A percentile compares a stretch with the other conserved stretches of the same genome.
Evolutionary conservation across 2,113 vertebrate species (phyloP).

Genomic region (Raphicerus campestris): DNA sequence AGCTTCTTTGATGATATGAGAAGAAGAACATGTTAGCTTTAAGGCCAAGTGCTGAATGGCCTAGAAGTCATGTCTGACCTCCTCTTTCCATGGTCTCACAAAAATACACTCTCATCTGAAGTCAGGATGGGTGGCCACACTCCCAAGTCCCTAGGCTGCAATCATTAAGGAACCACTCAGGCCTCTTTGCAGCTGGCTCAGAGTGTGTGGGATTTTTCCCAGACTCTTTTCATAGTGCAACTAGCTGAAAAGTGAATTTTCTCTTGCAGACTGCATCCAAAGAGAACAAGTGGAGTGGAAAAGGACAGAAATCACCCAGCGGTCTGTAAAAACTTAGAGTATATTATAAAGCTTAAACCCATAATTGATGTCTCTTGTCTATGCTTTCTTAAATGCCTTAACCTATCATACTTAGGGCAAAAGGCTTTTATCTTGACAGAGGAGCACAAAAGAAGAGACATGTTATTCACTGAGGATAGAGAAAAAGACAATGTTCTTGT

Average conservation of each 20-base stretch:
- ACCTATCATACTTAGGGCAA: slow-evolving; percentile 38
- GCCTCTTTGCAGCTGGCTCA: not conserved
- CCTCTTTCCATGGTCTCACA: not conserved
- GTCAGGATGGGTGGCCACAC: not conserved
- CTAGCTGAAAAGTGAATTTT: slow-evolving; percentile 46
- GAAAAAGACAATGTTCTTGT: not conserved
- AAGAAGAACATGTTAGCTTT: not conserved
- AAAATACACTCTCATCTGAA: not conserved
- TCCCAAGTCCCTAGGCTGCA: accelerated
- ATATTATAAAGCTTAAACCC: slow-evolving; percentile 56
- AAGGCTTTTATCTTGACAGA: slow-evolving; percentile 46
- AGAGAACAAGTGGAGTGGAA: slow-evolving; percentile 48
- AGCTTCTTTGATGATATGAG: not conserved
- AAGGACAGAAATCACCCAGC: slow-evolving; percentile 42
- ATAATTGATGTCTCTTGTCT: slow-evolving; percentile 51
- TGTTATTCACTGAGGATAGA: not conserved
- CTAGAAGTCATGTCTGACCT: too few relatives aligned
- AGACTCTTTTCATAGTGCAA: not conserved
- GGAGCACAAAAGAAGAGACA: not conserved
- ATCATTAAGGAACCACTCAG: not conserved
- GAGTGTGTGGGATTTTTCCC: not conserved
- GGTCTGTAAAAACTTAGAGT: slow-evolving; percentile 54
- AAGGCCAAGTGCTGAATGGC: not conserved
- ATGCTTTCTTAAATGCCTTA: slow-evolving; percentile 47
- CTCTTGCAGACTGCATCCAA: slow-evolving; percentile 29